phyloP scores from a whole-genome alignment of 2,888 invertebrate genomes.

The Taenaris catops region DNA sequence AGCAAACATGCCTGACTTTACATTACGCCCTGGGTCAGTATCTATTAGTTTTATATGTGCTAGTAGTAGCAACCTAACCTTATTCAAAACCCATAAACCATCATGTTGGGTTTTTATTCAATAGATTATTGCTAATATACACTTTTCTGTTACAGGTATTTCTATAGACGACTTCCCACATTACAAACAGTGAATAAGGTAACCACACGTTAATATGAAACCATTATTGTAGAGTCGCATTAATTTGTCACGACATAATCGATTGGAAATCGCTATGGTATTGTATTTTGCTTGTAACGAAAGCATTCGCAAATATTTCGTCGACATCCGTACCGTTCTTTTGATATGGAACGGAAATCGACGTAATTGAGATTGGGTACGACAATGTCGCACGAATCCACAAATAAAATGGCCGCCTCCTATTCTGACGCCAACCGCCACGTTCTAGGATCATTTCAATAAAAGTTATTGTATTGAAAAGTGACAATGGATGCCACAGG shows the following conservation, averaged over 20 bases:
- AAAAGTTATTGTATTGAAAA: conserved; percentile 76
- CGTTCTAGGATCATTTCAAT: conserved; percentile 73
- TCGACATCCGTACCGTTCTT: conserved; percentile 51
- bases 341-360: conserved; percentile 65
- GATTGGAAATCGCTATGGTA: conserved; percentile 32
- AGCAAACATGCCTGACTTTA: no score
- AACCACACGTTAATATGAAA: conserved; percentile 31
- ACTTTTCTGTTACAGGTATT: conserved; percentile 60
- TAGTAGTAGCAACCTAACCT: no score
- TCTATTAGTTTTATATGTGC: no score
- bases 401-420: conserved; percentile 56
- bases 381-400: conserved; percentile 63
- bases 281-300: conserved; percentile 35
- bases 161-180: conserved; percentile 31
- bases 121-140: no score
- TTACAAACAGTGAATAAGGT: conserved; percentile 26
- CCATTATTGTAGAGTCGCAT: conserved; percentile 30
- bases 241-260: conserved; percentile 48
- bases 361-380: conserved; percentile 58
- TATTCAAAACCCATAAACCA: no score
- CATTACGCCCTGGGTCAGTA: no score
- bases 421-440: conserved; percentile 53
- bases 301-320: conserved; percentile 49
- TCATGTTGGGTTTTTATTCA: no score
- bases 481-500: conserved; percentile 71